Evolutionary conservation across 2,888 invertebrate genomes (phyloP).

Genomic region (Buathra laborator): DNA sequence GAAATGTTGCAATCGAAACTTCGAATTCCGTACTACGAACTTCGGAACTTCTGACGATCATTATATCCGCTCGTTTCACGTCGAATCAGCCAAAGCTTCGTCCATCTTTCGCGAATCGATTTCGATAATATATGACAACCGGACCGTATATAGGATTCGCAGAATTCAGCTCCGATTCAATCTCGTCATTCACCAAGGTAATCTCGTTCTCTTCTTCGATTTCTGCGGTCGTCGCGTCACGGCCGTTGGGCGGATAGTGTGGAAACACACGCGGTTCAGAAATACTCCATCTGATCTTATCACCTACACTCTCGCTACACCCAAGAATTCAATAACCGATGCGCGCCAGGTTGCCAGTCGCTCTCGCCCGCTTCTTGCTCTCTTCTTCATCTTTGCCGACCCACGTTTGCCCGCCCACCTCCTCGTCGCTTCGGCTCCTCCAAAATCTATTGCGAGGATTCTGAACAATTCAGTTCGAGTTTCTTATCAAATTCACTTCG

Average conservation of each 20-base stretch:
- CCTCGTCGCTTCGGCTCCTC: background rate
- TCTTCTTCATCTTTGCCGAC: background rate
- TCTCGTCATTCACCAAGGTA: constrained; percentile 48
- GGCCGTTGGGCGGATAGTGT: background rate
- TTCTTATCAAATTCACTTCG: constrained; percentile 25
- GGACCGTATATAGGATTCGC: constrained; percentile 35
- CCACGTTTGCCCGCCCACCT: background rate
- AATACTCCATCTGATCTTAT: constrained; percentile 57
- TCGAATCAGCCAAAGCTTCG: constrained; percentile 44
- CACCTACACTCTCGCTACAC: constrained; percentile 52
- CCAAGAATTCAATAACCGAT: constrained; percentile 68
- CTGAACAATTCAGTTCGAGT: constrained; percentile 36
- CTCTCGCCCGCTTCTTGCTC: constrained; percentile 1
- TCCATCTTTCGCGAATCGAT: constrained; percentile 45
- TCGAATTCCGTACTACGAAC: constrained; percentile 25
- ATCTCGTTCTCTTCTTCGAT: constrained; percentile 43
- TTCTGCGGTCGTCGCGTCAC: constrained; percentile 14
- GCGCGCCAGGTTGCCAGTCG: constrained; percentile 56
- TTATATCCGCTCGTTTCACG: constrained; percentile 18
- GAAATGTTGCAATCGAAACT: background rate
- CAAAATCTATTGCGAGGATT: constrained; percentile 36
- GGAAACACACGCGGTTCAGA: constrained; percentile 44
- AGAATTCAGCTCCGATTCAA: constrained; percentile 33
- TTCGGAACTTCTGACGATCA: constrained; percentile 31
- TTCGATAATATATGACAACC: constrained; percentile 19